A percentile compares a stretch with the other conserved stretches of the same genome.
These are phyloP conservation scores for Drosophila paracracens DNA, from an alignment of 2,888 invertebrate genomes.

Conservation along the genomic window DNA sequence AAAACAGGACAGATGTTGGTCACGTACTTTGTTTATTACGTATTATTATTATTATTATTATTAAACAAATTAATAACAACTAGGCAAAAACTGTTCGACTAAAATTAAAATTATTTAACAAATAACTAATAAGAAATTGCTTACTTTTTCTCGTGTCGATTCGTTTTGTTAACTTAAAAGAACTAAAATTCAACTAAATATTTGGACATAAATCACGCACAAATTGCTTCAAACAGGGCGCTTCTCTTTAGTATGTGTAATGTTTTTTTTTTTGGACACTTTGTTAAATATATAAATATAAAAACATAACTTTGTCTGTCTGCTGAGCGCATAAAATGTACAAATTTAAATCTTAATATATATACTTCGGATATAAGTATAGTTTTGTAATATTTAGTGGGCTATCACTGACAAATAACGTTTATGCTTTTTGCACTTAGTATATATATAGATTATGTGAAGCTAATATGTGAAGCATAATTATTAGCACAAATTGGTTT, in stretches of 20 bases:
- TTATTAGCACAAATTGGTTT: conserved; percentile 42
- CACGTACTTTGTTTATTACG: conserved; percentile 29
- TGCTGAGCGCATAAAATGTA: conserved; percentile 65
- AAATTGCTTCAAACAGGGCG: conserved; percentile 59
- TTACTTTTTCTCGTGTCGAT: conserved; percentile 21
- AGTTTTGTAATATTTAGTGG: conserved; percentile 53
- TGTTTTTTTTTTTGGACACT: conserved; percentile 46
- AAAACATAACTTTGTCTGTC: conserved; percentile 49
- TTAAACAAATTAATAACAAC: conserved; percentile 73
- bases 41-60: conserved; percentile 47
- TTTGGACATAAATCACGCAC: conserved; percentile 76
- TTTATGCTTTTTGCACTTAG: conserved; percentile 27
- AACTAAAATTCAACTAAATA: conserved; percentile 63
- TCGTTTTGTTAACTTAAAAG: conserved; percentile 37
- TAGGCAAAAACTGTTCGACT: conserved; percentile 51
- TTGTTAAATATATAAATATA: conserved; percentile 32
- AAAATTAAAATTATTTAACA: conserved; percentile 79
- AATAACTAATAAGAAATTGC: conserved; percentile 63
- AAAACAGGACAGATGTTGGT: conserved; percentile 38
- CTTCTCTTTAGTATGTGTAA: conserved; percentile 50
- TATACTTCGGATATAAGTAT: conserved; percentile 40
- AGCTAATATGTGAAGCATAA: conserved; percentile 53
- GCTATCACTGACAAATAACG: conserved; percentile 74
- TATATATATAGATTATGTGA: conserved; percentile 34
- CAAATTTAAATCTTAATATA: conserved; percentile 60